Base-by-base conservation (phyloP, 2,888 invertebrate species). In the Clivina fossor region DNA sequence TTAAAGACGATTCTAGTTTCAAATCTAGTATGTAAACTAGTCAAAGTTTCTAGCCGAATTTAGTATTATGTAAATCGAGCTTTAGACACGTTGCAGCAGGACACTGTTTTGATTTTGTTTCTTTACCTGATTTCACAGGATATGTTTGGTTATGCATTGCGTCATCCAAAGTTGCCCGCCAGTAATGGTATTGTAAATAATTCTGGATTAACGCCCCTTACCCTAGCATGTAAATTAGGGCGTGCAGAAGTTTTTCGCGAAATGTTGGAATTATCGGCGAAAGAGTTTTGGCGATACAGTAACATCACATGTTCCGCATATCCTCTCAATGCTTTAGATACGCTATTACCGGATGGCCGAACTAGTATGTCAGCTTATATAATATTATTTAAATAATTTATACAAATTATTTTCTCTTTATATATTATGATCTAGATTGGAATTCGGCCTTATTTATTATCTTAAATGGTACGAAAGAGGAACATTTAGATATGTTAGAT, bases 291-390 rank as follows among this genome's bases (percentile, higher is more conserved):
- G 99, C 80, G 97, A 47, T 99, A 97, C 77, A 96, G 96, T 69
- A 98, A 98, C 70, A 96, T 98, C 64, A 96, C 95, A 7, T 99
- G 98, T 74, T 96, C 97, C 1, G 96, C 93, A 3, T 99, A 99
- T 74, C 97, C 97, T 0, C 77, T 99, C 48, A 95, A 94, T 71
- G 95, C 96, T 1, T 77, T 99, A 66, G 99, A 99, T 71, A 98
- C 98, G 0, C 82, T 99, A 57, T 77, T 93, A 56, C 93, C 96
- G 3, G 92, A 93, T 75, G 98, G 98, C 48, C 81, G 90, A 64
- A 97, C 97, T 61, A 98, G 97, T 98, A 78, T 78, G 82, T 70
- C 49, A 40, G 41, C 19, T 40, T 19, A 54, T 24, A 26, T 43
- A 40, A 24, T 22, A 44, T 37, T 44, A 32, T 30, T 1, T 30